A percentile compares a stretch with the other conserved stretches of the same genome.
Conservation (phyloP, 2,888 invertebrate species). For the Pammene fasciana region DNA sequence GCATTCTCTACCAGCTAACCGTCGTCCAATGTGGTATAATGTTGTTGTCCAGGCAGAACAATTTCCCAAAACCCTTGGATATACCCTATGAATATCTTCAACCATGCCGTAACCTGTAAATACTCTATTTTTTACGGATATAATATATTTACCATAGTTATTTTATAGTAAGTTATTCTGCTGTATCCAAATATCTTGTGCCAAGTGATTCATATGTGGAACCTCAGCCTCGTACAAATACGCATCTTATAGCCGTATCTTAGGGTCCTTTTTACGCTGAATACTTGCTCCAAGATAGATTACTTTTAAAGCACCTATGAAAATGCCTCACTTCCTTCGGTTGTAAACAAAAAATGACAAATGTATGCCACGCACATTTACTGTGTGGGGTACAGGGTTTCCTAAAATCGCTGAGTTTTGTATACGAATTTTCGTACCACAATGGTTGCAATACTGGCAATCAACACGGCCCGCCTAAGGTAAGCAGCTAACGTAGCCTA, state of each 20-base stretch:
- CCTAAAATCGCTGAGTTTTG: background rate
- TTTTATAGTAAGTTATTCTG: background rate
- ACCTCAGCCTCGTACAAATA: background rate
- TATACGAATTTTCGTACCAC: background rate
- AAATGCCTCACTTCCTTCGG: slow-evolving; percentile 31
- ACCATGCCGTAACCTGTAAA: too few species aligned
- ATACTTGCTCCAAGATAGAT: slow-evolving; percentile 3
- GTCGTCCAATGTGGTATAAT: too few species aligned
- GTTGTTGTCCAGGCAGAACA: too few species aligned
- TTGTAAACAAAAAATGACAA: slow-evolving; percentile 39
- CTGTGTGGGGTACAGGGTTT: background rate
- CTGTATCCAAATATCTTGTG: slow-evolving; percentile 11
- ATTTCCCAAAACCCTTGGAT: too few species aligned
- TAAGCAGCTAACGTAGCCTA: too few species aligned
- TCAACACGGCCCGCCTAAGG: too few species aligned
- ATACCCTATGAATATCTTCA: too few species aligned
- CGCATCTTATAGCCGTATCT: background rate
- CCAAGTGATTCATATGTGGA: slow-evolving; percentile 9
- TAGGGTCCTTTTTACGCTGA: slow-evolving; percentile 1
- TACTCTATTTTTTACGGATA: too few species aligned
- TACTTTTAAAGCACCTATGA: slow-evolving; percentile 35
- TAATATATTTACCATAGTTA: too few species aligned
- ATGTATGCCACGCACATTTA: slow-evolving; percentile 33
- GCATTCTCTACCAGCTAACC: too few species aligned
- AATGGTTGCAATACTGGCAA: too few species aligned